Evolutionary conservation across 2,888 invertebrate species (phyloP).

Genomic region (Brachyopa scutellaris): DNA sequence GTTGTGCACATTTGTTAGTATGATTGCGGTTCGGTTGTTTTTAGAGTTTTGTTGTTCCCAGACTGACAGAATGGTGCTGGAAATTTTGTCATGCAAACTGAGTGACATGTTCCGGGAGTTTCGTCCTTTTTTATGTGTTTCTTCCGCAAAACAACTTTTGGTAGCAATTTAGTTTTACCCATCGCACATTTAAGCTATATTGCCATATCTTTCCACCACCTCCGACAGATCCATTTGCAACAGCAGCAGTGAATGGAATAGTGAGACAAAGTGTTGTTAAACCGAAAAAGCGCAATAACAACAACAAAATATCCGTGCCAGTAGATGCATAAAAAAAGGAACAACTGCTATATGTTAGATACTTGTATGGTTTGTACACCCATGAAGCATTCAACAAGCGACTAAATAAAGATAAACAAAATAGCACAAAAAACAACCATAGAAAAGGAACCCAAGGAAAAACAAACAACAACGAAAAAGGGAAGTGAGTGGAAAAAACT

Average conservation of each 20-base stretch:
- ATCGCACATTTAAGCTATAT: slow-evolving; percentile 36
- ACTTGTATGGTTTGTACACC: too few relatives aligned
- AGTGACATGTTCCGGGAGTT: slow-evolving; percentile 18
- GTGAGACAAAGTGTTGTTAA: slow-evolving; percentile 47
- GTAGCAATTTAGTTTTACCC: slow-evolving; percentile 41
- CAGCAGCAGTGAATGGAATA: slow-evolving; percentile 20
- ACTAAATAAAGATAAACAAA: slow-evolving; percentile 31
- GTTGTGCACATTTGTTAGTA: too few relatives aligned
- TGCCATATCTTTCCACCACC: slow-evolving; percentile 3
- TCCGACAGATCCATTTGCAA: not conserved
- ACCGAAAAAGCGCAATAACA: slow-evolving; percentile 19
- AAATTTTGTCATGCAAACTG: slow-evolving; percentile 52
- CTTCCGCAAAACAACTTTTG: slow-evolving; percentile 16
- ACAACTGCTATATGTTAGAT: not conserved
- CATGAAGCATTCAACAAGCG: slow-evolving; percentile 61
- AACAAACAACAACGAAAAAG: not conserved
- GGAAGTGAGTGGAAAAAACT: not conserved
- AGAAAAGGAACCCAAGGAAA: slow-evolving; percentile 6
- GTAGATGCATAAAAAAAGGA: not conserved
- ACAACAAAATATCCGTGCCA: slow-evolving; percentile 8
- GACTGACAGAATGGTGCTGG: slow-evolving; percentile 15
- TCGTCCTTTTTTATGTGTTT: not conserved
- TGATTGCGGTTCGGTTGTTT: too few relatives aligned
- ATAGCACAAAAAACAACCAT: not conserved
- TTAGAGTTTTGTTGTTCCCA: not conserved